Evolutionary conservation across 2,797 vertebrate genomes (phyloP).

Genomic region (Parotocinclus haroldoi): DNA sequence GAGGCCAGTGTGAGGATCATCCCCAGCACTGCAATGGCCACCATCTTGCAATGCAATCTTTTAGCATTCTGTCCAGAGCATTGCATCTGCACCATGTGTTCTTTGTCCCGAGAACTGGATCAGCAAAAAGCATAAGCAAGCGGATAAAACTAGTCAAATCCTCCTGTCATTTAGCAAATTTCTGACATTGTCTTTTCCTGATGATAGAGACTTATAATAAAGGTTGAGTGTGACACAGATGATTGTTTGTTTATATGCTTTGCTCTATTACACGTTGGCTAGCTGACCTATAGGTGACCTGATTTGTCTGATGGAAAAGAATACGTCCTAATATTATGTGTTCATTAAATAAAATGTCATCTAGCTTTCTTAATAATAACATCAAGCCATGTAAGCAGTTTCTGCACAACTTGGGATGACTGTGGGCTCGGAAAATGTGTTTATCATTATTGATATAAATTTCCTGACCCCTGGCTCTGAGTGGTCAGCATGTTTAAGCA

Average conservation of each 20-base stretch:
- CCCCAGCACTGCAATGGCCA: too few relatives aligned
- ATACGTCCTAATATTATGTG: background rate
- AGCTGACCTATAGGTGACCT: slow-evolving; percentile 36
- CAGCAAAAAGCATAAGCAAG: too few relatives aligned
- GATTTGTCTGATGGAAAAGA: slow-evolving; percentile 10
- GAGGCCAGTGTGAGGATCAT: too few relatives aligned
- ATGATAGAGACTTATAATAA: slow-evolving; percentile 28
- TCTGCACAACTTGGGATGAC: background rate
- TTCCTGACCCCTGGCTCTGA: slow-evolving; percentile 13
- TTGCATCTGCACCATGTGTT: too few relatives aligned
- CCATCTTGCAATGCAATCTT: too few relatives aligned
- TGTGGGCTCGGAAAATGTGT: slow-evolving; percentile 12
- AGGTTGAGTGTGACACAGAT: slow-evolving; percentile 15
- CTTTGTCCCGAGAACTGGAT: too few relatives aligned
- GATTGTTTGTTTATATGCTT: slow-evolving; percentile 14
- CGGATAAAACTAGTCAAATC: too few relatives aligned
- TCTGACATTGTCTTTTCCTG: background rate
- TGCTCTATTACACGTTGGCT: slow-evolving; percentile 20
- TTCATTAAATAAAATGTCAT: slow-evolving; percentile 28
- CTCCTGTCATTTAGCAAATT: too few relatives aligned
- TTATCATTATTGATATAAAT: slow-evolving; percentile 31
- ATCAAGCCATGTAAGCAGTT: slow-evolving; percentile 7
- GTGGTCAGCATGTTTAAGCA: slow-evolving; percentile 22
- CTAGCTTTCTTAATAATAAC: slow-evolving; percentile 17
- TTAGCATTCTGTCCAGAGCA: too few relatives aligned